Evolutionary conservation across 2,113 vertebrate genomes (phyloP).

Genomic region (Myiagra hebetior): DNA sequence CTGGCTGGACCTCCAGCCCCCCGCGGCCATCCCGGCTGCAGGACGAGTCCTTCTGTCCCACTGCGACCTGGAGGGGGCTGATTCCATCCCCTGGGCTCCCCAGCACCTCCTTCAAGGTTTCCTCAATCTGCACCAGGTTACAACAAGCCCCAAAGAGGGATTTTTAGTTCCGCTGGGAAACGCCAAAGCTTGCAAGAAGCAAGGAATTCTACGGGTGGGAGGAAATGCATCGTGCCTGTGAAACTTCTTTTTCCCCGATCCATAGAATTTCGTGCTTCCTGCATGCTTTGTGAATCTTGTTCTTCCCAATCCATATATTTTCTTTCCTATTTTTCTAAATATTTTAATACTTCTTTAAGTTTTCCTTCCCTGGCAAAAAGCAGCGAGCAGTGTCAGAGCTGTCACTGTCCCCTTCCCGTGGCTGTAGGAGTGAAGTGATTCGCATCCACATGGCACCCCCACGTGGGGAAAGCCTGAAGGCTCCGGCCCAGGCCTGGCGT

Average conservation of each 20-base stretch:
- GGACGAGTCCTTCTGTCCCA: accelerated
- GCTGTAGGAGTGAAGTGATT: accelerated
- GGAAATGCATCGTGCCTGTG: background rate
- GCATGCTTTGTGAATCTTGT: no score
- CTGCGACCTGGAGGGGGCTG: background rate
- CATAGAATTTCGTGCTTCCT: accelerated
- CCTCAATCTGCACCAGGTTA: background rate
- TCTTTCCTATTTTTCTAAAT: no score
- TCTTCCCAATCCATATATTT: background rate
- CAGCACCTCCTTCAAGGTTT: background rate
- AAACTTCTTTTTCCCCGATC: background rate
- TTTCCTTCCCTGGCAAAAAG: background rate
- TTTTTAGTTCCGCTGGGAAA: background rate
- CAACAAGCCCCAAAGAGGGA: background rate
- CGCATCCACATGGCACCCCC: background rate
- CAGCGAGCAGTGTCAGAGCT: accelerated
- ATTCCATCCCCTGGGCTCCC: background rate
- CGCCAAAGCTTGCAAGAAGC: background rate
- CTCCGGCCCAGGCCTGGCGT: background rate
- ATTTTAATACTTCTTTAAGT: accelerated
- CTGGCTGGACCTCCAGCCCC: background rate
- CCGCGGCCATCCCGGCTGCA: accelerated
- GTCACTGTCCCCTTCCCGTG: background rate
- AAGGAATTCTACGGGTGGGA: accelerated
- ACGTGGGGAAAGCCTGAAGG: slow-evolving; percentile 14